phyloP scores from a whole-genome alignment of 2,888 invertebrate genomes.

The Cheiracanthium punctorium region DNA sequence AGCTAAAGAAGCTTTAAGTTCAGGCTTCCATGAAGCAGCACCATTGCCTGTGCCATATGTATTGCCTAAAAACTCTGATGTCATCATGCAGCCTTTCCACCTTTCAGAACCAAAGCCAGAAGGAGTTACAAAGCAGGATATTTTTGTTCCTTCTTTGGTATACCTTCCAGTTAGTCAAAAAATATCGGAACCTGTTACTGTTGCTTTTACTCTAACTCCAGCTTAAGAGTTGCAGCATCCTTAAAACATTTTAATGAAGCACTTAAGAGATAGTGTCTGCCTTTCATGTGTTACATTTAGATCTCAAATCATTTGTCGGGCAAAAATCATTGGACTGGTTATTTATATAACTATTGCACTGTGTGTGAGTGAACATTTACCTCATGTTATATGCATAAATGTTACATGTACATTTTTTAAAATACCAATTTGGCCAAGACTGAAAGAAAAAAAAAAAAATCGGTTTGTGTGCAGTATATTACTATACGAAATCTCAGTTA shows the following conservation, averaged over 20 bases:
- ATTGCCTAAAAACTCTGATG: constrained; percentile 76
- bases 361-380: not conserved
- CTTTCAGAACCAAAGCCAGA: constrained; percentile 80
- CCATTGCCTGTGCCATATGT: constrained; percentile 75
- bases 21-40: constrained; percentile 70
- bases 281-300: constrained; percentile 8
- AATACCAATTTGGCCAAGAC: not conserved
- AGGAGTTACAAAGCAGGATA: constrained; percentile 74
- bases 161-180: constrained; percentile 94
- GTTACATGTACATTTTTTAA: not conserved
- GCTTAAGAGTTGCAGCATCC: constrained; percentile 80
- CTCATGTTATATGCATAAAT: constrained; percentile 1
- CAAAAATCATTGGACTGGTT: not conserved
- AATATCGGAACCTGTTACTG: constrained; percentile 89
- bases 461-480: not conserved
- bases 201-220: constrained; percentile 94
- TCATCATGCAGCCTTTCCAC: constrained; percentile 95
- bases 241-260: not conserved
- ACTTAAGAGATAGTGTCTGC: not conserved
- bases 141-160: constrained; percentile 92
- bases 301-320: not conserved
- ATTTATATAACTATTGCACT: not conserved
- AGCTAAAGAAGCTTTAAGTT: constrained; percentile 19
- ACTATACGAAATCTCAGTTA: not conserved
- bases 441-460: no score